phyloP scores from a whole-genome alignment of 1,140 invertebrate species.

The Cepaea nemoralis region DNA sequence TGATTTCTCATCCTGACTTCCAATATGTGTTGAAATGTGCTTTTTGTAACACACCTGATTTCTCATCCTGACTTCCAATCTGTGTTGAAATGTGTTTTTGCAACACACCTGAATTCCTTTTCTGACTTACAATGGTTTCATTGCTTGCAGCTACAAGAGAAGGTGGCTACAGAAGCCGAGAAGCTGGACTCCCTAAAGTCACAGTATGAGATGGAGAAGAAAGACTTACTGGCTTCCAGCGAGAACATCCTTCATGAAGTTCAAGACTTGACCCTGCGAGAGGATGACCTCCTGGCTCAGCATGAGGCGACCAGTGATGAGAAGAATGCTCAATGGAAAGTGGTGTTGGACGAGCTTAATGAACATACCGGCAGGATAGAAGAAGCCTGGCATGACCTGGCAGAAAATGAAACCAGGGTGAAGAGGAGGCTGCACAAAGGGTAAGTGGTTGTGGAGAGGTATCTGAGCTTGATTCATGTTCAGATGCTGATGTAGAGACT shows the following conservation, averaged over 20 bases:
- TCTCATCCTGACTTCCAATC: too few relatives aligned
- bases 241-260: slow-evolving; percentile 48
- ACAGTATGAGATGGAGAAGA: slow-evolving; percentile 39
- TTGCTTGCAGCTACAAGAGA: slow-evolving; percentile 30
- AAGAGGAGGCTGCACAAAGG: slow-evolving; percentile 38
- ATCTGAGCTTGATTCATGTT: too few relatives aligned
- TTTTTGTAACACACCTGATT: too few relatives aligned
- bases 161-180: slow-evolving; percentile 25
- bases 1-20: too few relatives aligned
- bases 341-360: slow-evolving; percentile 52
- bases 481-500: too few relatives aligned
- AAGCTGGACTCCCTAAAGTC: slow-evolving; percentile 45
- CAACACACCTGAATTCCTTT: neutral
- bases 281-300: slow-evolving; percentile 43
- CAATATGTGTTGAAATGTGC: too few relatives aligned
- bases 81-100: too few relatives aligned
- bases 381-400: slow-evolving; percentile 63
- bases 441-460: slow-evolving; percentile 7
- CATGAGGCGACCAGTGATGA: slow-evolving; percentile 40
- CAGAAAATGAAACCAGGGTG: slow-evolving; percentile 54
- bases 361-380: slow-evolving; percentile 57
- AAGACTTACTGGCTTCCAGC: slow-evolving; percentile 43
- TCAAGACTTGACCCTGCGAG: slow-evolving; percentile 43
- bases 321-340: slow-evolving; percentile 54
- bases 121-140: neutral